phyloP scores from a whole-genome alignment of 1,140 invertebrate species.

The Eufriesea mexicana region DNA sequence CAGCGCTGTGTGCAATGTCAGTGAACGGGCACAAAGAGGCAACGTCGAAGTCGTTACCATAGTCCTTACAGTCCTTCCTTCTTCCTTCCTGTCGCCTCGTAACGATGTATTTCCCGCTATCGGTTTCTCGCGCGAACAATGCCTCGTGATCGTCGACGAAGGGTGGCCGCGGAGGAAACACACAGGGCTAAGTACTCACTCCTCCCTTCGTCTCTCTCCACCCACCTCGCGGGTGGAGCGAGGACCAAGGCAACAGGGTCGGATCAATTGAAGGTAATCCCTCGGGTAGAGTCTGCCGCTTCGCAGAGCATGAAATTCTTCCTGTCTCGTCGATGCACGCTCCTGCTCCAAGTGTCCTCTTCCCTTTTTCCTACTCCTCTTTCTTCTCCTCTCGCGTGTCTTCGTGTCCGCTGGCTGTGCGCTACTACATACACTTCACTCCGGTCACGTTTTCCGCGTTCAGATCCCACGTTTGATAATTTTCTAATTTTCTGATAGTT shows the following conservation, averaged over 20 bases:
- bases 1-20: constrained; percentile 17
- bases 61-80: constrained; percentile 62
- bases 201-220: constrained; percentile 1
- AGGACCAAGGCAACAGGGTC: constrained; percentile 72
- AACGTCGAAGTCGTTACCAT: constrained; percentile 58
- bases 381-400: neutral
- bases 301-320: constrained; percentile 79
- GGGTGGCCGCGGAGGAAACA: constrained; percentile 47
- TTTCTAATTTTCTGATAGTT: too few relatives aligned
- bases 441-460: too few relatives aligned
- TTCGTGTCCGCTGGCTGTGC: too few relatives aligned
- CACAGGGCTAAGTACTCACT: constrained; percentile 35
- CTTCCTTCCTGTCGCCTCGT: constrained; percentile 71
- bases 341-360: constrained; percentile 45
- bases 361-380: constrained; percentile 31
- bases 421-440: too few relatives aligned
- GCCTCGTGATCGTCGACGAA: constrained; percentile 54
- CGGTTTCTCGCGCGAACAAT: constrained; percentile 77
- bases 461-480: too few relatives aligned
- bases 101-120: constrained; percentile 79
- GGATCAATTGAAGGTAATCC: constrained; percentile 81
- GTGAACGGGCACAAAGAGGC: constrained; percentile 50
- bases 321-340: constrained; percentile 69
- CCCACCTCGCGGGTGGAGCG: constrained; percentile 41
- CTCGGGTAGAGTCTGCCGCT: constrained; percentile 79